These are phyloP conservation scores for Sebastes fasciatus DNA, from an alignment of 2,113 vertebrate species.

Conservation along the genomic window DNA sequence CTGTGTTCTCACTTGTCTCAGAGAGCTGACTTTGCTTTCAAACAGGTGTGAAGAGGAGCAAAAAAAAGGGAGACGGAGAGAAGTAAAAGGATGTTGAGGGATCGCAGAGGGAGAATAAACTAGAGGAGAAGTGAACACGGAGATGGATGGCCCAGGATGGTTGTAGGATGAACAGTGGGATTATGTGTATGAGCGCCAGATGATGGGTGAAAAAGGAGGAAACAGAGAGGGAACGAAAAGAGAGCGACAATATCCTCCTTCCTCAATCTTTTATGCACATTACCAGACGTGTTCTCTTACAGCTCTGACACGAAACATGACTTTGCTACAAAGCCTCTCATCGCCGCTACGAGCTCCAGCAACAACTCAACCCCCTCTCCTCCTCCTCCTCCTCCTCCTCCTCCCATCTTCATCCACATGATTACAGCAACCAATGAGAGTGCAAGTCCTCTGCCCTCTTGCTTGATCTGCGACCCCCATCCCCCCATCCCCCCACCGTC, in stretches of 20 bases:
- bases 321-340: conserved; percentile 66
- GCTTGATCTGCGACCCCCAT: conserved; percentile 45
- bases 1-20: conserved; percentile 81
- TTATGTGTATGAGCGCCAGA: conserved; percentile 46
- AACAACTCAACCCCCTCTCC: conserved; percentile 13
- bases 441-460: conserved; percentile 46
- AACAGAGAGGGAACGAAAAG: conserved; percentile 13
- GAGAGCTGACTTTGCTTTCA: conserved; percentile 65
- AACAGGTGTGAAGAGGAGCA: conserved; percentile 67
- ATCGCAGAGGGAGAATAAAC: conserved; percentile 14
- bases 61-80: not conserved
- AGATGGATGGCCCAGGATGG: conserved; percentile 17
- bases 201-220: conserved; percentile 36
- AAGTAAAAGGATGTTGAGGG: conserved; percentile 30
- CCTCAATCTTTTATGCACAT: conserved; percentile 83
- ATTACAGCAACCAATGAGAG: conserved; percentile 66
- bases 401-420: conserved; percentile 26
- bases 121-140: conserved; percentile 25
- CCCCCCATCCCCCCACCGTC: not conserved
- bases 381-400: conserved; percentile 25
- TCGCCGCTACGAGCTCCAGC: conserved; percentile 36
- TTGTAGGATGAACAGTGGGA: conserved; percentile 40
- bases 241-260: conserved; percentile 28
- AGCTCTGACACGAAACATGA: conserved; percentile 76
- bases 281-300: conserved; percentile 75